phyloP scores from a whole-genome alignment of 2,888 invertebrate species.

The Tetrapedia diversipes region DNA sequence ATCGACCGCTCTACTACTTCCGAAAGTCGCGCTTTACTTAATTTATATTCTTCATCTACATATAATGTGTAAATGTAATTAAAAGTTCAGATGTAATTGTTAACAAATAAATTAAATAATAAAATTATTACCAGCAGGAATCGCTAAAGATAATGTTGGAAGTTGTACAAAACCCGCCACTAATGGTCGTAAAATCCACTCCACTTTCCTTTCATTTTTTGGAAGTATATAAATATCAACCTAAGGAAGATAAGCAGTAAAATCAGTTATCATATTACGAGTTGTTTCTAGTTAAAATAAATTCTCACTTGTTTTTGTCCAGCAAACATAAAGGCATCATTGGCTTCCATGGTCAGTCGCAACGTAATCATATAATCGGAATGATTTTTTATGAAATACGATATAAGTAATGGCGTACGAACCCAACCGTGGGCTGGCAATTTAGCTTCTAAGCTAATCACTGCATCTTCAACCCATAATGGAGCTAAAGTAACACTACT shows the following conservation, averaged over 20 bases:
- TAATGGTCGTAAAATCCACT: conserved; percentile 91
- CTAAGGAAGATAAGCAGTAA: conserved; percentile 65
- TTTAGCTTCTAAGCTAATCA: conserved; percentile 85
- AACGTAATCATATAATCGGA: conserved; percentile 89
- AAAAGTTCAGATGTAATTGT: conserved; percentile 23
- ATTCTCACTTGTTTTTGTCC: conserved; percentile 93
- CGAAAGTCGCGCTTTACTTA: conserved; percentile 84
- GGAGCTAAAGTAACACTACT: conserved; percentile 85
- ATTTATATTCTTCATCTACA: conserved; percentile 79
- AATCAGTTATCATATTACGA: background rate
- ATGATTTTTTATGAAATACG: conserved; percentile 89
- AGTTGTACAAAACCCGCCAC: conserved; percentile 86
- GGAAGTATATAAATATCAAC: conserved; percentile 84
- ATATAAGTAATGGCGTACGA: conserved; percentile 88
- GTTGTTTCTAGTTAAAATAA: background rate
- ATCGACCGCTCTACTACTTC: conserved; percentile 86
- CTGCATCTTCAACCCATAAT: conserved; percentile 86
- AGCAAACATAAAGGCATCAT: conserved; percentile 97
- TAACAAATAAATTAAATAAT: background rate
- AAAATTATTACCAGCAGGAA: conserved; percentile 78
- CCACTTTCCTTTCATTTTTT: conserved; percentile 85
- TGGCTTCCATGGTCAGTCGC: conserved; percentile 90
- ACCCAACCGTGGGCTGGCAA: conserved; percentile 91
- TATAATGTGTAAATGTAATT: conserved; percentile 68
- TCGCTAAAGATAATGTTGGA: conserved; percentile 84